These are phyloP conservation scores for Falco cherrug DNA, from an alignment of 2,797 vertebrate species.

Conservation along the genomic window DNA sequence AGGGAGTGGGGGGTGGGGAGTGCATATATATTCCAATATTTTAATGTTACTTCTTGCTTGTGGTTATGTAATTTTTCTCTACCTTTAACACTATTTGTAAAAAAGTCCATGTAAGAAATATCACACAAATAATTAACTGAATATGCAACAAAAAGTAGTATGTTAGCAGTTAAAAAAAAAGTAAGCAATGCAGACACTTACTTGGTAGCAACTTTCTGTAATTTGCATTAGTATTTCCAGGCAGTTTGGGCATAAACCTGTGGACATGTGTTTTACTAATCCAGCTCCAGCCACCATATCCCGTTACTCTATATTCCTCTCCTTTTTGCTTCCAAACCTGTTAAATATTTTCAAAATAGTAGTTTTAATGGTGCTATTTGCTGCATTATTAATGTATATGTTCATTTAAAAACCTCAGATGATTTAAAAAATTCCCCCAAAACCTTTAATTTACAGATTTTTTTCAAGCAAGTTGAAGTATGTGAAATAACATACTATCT, in stretches of 20 bases:
- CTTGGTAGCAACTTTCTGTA: slow-evolving; percentile 89
- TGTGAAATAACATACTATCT: not conserved
- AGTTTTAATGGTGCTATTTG: not conserved
- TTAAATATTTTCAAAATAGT: not conserved
- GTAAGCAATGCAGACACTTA: slow-evolving; percentile 65
- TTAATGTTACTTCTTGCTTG: not conserved
- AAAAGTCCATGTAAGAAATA: not conserved
- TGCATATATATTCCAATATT: not conserved
- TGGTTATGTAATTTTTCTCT: not conserved
- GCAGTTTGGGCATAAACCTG: slow-evolving; percentile 89
- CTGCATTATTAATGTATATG: not conserved
- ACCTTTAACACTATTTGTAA: not conserved
- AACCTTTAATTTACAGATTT: not conserved
- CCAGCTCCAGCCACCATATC: slow-evolving; percentile 99
- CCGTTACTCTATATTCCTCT: slow-evolving; percentile 96
- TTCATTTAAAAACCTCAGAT: not conserved
- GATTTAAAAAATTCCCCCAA: not conserved
- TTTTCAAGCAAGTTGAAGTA: not conserved
- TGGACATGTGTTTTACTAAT: slow-evolving; percentile 94
- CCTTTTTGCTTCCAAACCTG: slow-evolving; percentile 99
- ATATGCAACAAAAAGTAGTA: not conserved
- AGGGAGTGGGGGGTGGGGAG: no score
- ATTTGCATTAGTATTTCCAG: slow-evolving; percentile 94
- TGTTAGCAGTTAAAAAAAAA: not conserved
- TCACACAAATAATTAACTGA: not conserved